Conservation (phyloP, 2,113 vertebrate species). For the Carassius carassius region DNA sequence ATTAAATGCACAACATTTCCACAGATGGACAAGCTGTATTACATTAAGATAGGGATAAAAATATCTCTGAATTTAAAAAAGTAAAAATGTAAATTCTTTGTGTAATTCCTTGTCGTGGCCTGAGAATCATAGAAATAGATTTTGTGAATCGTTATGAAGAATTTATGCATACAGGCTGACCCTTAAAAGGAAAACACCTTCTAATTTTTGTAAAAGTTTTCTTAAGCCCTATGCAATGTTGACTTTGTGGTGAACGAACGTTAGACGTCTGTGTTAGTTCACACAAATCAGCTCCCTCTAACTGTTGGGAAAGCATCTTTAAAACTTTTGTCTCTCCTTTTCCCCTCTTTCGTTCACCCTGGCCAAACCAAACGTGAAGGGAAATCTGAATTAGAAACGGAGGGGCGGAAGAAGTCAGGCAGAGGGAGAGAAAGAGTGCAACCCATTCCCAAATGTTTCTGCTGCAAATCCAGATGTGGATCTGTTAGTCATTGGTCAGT, state of each 20-base stretch:
- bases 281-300: slow-evolving; percentile 38
- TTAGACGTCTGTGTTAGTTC: slow-evolving; percentile 40
- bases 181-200: slow-evolving; percentile 24
- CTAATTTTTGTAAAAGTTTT: slow-evolving; percentile 20
- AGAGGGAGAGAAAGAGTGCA: slow-evolving; percentile 33
- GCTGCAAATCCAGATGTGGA: slow-evolving; percentile 60
- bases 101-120: not conserved
- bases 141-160: not conserved
- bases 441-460: slow-evolving; percentile 49
- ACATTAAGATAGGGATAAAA: not conserved
- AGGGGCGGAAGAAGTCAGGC: slow-evolving; percentile 41
- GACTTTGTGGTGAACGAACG: slow-evolving; percentile 48
- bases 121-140: not conserved
- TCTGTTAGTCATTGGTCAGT: slow-evolving; percentile 39
- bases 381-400: slow-evolving; percentile 51
- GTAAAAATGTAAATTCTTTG: not conserved
- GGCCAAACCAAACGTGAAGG: slow-evolving; percentile 53
- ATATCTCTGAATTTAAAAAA: not conserved
- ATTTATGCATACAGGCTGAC: slow-evolving; percentile 8
- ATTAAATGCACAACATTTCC: no score
- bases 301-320: slow-evolving; percentile 38
- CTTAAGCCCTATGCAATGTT: slow-evolving; percentile 27
- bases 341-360: slow-evolving; percentile 24
- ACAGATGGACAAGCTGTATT: not conserved
- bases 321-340: slow-evolving; percentile 19